Evolutionary conservation across 2,113 vertebrate genomes (phyloP).

Genomic region (Ranitomeya variabilis): DNA sequence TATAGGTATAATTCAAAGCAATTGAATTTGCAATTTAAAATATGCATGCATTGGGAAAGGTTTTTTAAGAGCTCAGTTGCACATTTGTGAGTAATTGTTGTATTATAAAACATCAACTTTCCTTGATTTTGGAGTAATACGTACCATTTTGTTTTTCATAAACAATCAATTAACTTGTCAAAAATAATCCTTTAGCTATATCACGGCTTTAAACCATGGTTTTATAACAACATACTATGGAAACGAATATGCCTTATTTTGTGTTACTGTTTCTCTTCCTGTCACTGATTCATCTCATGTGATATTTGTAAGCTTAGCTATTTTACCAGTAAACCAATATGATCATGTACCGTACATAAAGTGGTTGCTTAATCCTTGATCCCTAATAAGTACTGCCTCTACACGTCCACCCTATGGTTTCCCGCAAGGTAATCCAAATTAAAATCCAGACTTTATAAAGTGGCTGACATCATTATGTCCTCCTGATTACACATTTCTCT

Average conservation of each 20-base stretch:
- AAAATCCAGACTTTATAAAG: constrained; percentile 19
- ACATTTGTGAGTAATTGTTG: constrained; percentile 28
- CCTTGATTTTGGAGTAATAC: constrained; percentile 26
- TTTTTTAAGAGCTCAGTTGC: constrained; percentile 14
- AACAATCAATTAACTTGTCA: constrained; percentile 46
- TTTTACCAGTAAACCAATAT: constrained; percentile 34
- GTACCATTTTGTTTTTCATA: constrained; percentile 27
- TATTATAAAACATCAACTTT: constrained; percentile 38
- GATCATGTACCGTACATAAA: constrained; percentile 40
- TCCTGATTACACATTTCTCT: constrained; percentile 23
- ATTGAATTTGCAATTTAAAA: background rate
- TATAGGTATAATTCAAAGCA: no score
- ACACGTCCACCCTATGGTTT: constrained; percentile 26
- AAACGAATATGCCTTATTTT: constrained; percentile 20
- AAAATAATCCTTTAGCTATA: constrained; percentile 25
- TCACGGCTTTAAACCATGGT: constrained; percentile 8
- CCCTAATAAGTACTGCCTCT: constrained; percentile 28
- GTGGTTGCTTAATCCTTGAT: constrained; percentile 44
- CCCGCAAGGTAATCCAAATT: constrained; percentile 40
- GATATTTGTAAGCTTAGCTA: constrained; percentile 39
- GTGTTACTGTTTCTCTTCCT: constrained; percentile 29
- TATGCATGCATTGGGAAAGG: background rate
- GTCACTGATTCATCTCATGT: background rate
- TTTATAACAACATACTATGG: background rate
- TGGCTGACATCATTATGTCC: constrained; percentile 21